A percentile compares a stretch with the other conserved stretches of the same genome.
Evolutionary conservation across 2,113 vertebrate species (phyloP).

Genomic region (Phylloscopus trochiloides): DNA sequence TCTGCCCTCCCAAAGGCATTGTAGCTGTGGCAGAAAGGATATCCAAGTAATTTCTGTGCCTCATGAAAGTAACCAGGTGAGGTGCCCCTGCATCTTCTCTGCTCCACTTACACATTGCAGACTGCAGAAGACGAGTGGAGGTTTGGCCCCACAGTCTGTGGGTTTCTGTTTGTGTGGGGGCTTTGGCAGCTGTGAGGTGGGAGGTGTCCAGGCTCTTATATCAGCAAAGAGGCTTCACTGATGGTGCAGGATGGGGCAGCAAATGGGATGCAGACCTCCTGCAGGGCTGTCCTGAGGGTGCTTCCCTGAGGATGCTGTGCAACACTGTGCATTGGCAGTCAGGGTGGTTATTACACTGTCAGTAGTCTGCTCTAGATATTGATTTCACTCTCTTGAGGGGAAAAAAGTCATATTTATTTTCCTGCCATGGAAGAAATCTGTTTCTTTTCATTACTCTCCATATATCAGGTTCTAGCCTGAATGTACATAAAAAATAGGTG

Average conservation of each 20-base stretch:
- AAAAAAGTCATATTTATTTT: background rate
- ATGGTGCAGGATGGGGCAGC: background rate
- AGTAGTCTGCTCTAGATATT: background rate
- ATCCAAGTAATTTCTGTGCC: background rate
- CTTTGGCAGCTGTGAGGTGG: background rate
- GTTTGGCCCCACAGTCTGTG: background rate
- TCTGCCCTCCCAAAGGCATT: background rate
- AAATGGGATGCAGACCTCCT: background rate
- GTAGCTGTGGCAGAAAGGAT: background rate
- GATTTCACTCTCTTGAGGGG: background rate
- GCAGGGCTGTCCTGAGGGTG: background rate
- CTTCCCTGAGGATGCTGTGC: background rate
- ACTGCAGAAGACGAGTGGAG: background rate
- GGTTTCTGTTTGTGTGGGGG: background rate
- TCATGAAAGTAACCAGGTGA: background rate
- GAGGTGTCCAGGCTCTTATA: background rate
- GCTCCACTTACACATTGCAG: background rate
- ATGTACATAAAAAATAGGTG: slow-evolving; percentile 54
- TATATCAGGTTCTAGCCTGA: slow-evolving; percentile 21
- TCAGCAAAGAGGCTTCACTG: background rate
- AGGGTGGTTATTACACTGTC: background rate
- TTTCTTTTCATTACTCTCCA: slow-evolving; percentile 50
- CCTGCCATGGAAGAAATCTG: background rate
- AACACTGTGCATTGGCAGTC: background rate
- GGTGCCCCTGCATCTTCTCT: background rate